Percentiles rank a stretch among this genome's conserved stretches.
Conservation (phyloP, 2,888 invertebrate genomes). For the Cataglyphis altisquamis region DNA sequence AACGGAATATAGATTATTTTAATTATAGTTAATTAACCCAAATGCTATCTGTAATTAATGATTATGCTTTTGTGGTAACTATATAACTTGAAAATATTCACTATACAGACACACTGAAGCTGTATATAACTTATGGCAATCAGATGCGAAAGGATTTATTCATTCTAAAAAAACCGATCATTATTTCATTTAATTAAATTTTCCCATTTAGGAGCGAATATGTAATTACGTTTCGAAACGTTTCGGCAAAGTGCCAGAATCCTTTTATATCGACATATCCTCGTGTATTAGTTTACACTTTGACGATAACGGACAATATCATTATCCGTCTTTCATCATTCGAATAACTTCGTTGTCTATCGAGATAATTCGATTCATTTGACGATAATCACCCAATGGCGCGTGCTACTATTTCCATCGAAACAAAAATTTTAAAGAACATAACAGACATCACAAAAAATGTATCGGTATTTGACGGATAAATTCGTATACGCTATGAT, state of each 20-base stretch:
- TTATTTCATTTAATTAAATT: neutral
- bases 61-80: neutral
- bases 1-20: neutral
- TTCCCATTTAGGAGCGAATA: neutral
- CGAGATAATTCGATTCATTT: neutral
- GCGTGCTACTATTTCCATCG: neutral
- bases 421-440: slow-evolving; percentile 7
- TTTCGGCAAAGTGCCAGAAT: neutral
- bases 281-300: neutral
- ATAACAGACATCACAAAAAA: neutral
- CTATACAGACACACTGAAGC: neutral
- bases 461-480: neutral
- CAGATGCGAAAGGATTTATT: neutral
- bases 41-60: slow-evolving; percentile 39
- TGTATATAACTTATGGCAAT: neutral
- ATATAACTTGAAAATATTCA: slow-evolving; percentile 18
- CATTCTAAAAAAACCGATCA: neutral
- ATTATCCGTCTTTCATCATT: slow-evolving; percentile 6
- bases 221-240: neutral
- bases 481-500: neutral
- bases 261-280: neutral
- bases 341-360: slow-evolving; percentile 13
- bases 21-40: slow-evolving; percentile 29
- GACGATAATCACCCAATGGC: neutral
- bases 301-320: neutral